Conservation (phyloP, 2,797 vertebrate genomes). For the Selene dorsalis region DNA sequence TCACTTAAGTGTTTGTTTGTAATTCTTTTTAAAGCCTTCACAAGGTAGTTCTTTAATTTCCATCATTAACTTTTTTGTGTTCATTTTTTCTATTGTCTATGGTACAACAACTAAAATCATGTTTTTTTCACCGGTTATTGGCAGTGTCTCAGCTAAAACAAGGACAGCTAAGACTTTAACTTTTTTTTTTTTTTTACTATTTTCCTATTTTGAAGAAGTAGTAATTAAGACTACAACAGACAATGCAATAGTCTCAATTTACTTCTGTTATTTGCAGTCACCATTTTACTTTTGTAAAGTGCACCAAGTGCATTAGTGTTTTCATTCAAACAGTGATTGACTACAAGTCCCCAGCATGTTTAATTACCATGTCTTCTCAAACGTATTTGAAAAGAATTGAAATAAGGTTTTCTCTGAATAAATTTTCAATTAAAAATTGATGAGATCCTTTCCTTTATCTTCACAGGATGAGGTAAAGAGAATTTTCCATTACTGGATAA, state of each 20-base stretch:
- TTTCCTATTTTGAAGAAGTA: neutral
- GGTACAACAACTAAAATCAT: neutral
- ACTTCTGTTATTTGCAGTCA: neutral
- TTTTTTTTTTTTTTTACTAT: neutral
- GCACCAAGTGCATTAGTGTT: neutral
- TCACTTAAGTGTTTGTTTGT: too few species aligned
- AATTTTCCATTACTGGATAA: neutral
- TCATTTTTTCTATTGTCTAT: neutral
- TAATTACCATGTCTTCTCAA: neutral
- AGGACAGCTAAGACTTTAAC: neutral
- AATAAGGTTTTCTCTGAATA: neutral
- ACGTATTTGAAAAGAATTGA: neutral
- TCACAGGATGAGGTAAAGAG: neutral
- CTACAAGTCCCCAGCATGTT: neutral
- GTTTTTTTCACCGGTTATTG: neutral
- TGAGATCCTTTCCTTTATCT: neutral
- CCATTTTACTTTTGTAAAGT: neutral
- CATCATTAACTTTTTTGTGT: neutral
- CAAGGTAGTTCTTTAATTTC: too few species aligned
- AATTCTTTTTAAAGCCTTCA: neutral
- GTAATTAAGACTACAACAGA: neutral
- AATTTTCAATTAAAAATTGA: neutral
- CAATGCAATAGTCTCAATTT: neutral
- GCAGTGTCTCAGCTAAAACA: neutral
- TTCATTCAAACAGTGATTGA: neutral